Evolutionary conservation across 2,888 invertebrate genomes (phyloP).

Genomic region (Eugnorisma glareosa): DNA sequence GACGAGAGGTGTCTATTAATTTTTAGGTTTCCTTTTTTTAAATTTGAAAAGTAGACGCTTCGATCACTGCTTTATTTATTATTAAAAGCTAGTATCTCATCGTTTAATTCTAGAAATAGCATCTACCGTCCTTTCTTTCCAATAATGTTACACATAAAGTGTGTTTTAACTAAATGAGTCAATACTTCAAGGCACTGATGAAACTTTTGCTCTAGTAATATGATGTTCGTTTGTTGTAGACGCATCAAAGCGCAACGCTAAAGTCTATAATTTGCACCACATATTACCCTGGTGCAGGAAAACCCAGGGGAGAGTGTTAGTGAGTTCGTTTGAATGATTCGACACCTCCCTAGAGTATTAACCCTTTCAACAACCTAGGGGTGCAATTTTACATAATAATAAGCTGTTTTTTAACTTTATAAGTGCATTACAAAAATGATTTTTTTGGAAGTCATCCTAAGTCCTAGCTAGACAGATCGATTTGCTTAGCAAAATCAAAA

Average conservation of each 20-base stretch:
- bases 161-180: background rate
- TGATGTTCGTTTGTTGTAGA: background rate
- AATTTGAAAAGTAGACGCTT: too few relatives aligned
- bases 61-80: background rate
- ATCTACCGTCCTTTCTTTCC: background rate
- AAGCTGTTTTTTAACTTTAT: conserved; percentile 57
- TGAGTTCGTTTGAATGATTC: conserved; percentile 88
- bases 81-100: background rate
- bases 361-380: conserved; percentile 82
- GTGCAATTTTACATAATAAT: conserved; percentile 79
- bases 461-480: background rate
- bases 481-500: background rate
- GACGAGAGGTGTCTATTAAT: background rate
- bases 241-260: background rate
- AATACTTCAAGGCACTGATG: background rate
- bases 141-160: background rate
- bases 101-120: background rate
- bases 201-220: background rate
- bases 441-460: background rate
- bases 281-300: conserved; percentile 78
- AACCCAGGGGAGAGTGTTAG: conserved; percentile 85
- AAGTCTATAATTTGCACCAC: conserved; percentile 69
- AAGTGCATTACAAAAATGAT: conserved; percentile 2
- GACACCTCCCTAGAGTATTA: conserved; percentile 86
- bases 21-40: background rate